Base-by-base conservation (phyloP, 2,888 invertebrate genomes). In the Polyommatus icarus region DNA sequence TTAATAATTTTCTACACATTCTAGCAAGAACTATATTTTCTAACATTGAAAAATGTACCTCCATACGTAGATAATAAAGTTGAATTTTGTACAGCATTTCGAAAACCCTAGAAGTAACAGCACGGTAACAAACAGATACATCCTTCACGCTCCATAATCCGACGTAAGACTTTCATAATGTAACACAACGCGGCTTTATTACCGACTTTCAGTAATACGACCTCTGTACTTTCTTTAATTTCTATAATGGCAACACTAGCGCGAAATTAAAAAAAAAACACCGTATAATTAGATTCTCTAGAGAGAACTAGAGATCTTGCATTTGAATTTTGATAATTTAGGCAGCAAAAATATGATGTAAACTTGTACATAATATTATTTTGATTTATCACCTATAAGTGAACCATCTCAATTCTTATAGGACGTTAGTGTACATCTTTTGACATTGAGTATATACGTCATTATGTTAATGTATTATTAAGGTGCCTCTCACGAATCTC, bases 121-220 rank as follows among this genome's bases (percentile, higher is more conserved):
- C 67, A 67, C 15, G 29, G 67, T 67, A 67, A 15, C 20, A 46
- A 20, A 46, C 40, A 73, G 36, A 40, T 73, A 8, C 73, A 57
- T 36, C 72, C 57, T 77, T 77, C 77, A 73, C 77, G 77, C 46
- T 72, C 50, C 10, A 72, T 72, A 59, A 77, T 54, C 72, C 72
- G 72, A n/a, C 57, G 72, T 73, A 59, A 46, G 73, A 77, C 77
- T 77, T 77, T 72, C 77, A 73, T 73, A 77, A 77, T 72, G 77
- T 36, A 77, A 77, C 59, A 40, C 57, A 40, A 72, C 57, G 59
- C 72, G 71, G 50, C 20, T 72, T 72, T 57, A 72, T 72, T 57
- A 57, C 57, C 59, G 59, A 76, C 59, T 77, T 46, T 50, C 73
- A 46, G 73, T 73, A 73, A 73, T 24, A 6, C 24, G 73, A 73